Evolutionary conservation across 2,888 invertebrate genomes (phyloP).

Genomic region (Melanostoma mellinum): DNA sequence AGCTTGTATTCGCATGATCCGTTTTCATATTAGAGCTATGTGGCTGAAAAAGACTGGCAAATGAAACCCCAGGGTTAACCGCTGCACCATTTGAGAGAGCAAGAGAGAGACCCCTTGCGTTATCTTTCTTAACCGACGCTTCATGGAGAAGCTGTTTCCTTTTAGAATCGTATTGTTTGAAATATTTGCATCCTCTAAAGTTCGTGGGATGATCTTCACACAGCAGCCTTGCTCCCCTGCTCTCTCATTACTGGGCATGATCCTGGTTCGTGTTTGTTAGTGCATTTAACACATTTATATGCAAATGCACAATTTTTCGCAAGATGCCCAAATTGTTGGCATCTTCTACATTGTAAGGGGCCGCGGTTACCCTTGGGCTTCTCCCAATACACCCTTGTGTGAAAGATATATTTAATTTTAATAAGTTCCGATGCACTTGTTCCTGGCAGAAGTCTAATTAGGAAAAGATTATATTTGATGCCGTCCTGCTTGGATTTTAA

Average conservation of each 20-base stretch:
- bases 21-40: not conserved
- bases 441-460: not conserved
- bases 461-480: not conserved
- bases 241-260: not conserved
- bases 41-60: not conserved
- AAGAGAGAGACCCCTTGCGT: not conserved
- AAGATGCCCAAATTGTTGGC: not conserved
- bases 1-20: not conserved
- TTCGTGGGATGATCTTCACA: no score
- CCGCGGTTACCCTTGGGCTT: not conserved
- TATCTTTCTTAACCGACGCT: not conserved
- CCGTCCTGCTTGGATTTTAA: not conserved
- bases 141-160: not conserved
- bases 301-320: not conserved
- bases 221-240: not conserved
- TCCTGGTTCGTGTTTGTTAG: not conserved
- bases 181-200: not conserved
- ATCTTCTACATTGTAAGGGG: not conserved
- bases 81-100: not conserved
- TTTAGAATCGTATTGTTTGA: not conserved
- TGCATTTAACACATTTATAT: slow-evolving; percentile 4
- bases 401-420: slow-evolving; percentile 1
- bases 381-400: slow-evolving; percentile 1
- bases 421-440: not conserved
- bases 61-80: not conserved